Conservation (phyloP, 2,797 vertebrate genomes). For the Thamnophis elegans region DNA sequence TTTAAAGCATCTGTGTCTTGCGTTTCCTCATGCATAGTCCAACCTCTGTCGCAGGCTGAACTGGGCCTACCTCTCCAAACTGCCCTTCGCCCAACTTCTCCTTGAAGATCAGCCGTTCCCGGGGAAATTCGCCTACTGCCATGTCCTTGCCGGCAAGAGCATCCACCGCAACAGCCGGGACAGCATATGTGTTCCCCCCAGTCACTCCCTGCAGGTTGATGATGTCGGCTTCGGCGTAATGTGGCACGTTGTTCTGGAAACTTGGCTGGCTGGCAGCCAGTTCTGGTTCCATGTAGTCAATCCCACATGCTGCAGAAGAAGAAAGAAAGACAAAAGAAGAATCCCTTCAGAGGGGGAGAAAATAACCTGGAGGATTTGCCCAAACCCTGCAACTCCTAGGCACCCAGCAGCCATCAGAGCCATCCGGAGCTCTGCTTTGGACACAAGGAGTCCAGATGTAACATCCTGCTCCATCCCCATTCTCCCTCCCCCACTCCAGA, state of each 20-base stretch:
- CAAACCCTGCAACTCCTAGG: not conserved
- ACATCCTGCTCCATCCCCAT: not conserved
- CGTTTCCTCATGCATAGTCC: not conserved
- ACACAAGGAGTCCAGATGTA: not conserved
- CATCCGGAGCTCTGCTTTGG: not conserved
- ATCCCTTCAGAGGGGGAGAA: not conserved
- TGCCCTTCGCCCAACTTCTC: slow-evolving; percentile 95
- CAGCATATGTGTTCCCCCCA: slow-evolving; percentile 90
- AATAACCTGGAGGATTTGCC: not conserved
- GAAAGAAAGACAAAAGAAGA: not conserved
- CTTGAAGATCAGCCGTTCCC: slow-evolving; percentile 86
- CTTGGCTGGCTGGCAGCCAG: slow-evolving; percentile 65
- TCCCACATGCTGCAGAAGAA: slow-evolving; percentile 67
- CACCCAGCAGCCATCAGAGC: not conserved
- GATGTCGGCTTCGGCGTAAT: slow-evolving; percentile 93
- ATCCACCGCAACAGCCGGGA: slow-evolving; percentile 76
- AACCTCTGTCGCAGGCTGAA: not conserved
- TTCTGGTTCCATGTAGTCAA: slow-evolving; percentile 77
- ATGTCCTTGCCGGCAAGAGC: slow-evolving; percentile 63
- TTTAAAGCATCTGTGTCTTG: not conserved
- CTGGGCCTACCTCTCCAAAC: slow-evolving; percentile 86
- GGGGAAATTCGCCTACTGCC: slow-evolving; percentile 81
- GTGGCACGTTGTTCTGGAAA: slow-evolving; percentile 82
- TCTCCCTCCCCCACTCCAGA: not conserved
- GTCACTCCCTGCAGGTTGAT: slow-evolving; percentile 91